phyloP scores from a whole-genome alignment of 2,113 vertebrate genomes.

The Isurus oxyrinchus region DNA sequence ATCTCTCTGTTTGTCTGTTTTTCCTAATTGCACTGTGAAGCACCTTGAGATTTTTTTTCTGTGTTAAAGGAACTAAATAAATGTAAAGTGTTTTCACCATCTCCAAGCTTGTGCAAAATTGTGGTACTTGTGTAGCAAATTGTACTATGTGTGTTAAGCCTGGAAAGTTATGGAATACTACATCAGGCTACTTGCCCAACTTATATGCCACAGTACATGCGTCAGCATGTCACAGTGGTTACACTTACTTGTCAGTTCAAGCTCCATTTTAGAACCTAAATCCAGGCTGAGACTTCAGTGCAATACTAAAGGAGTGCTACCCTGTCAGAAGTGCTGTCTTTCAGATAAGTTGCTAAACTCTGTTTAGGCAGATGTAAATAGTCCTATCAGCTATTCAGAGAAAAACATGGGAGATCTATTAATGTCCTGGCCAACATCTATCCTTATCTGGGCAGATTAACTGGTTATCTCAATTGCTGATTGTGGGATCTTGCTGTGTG shows the following conservation, averaged over 20 bases:
- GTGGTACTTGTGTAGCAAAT: not conserved
- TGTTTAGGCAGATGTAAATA: not conserved
- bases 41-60: not conserved
- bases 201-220: not conserved
- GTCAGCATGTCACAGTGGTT: not conserved
- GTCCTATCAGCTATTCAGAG: not conserved
- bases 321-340: not conserved
- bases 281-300: not conserved
- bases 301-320: not conserved
- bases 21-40: not conserved
- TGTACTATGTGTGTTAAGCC: not conserved
- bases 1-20: not conserved
- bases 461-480: not conserved
- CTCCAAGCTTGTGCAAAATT: not conserved
- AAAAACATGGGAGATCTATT: not conserved
- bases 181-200: not conserved
- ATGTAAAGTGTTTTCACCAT: not conserved
- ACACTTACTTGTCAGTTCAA: not conserved
- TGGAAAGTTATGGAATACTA: not conserved
- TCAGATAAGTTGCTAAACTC: not conserved
- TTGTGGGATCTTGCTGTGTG: not conserved
- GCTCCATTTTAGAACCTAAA: not conserved
- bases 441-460: not conserved
- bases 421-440: not conserved
- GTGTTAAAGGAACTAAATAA: not conserved